A percentile compares a stretch with the other conserved stretches of the same genome.
phyloP scores from a whole-genome alignment of 2,888 invertebrate species.

The Rugalucina vietnamica region DNA sequence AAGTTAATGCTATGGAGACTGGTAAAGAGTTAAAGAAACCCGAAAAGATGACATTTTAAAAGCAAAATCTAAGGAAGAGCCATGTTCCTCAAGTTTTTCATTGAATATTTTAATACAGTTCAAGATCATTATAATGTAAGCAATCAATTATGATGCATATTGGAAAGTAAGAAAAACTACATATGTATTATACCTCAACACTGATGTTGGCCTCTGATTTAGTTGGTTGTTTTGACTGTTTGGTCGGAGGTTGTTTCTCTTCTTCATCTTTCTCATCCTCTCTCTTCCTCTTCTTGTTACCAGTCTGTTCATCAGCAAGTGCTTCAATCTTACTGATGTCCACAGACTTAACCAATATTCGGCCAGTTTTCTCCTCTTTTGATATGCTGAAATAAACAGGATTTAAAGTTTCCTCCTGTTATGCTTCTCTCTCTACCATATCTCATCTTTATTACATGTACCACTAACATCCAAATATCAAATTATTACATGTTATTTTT shows the following conservation, averaged over 20 bases:
- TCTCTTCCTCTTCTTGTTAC: conserved; percentile 65
- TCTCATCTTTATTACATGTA: no score
- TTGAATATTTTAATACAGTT: no score
- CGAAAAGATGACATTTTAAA: no score
- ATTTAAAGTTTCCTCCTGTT: no score
- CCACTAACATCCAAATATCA: no score
- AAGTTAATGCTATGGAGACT: no score
- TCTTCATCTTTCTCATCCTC: conserved; percentile 68
- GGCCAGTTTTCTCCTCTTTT: conserved; percentile 19
- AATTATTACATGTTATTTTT: no score
- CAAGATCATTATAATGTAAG: no score
- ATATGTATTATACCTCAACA: conserved; percentile 71
- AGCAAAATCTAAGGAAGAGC: no score
- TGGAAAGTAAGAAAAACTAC: not conserved
- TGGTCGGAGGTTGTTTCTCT: conserved; percentile 53
- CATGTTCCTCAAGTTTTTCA: no score
- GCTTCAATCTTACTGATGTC: conserved; percentile 55
- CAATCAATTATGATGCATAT: not conserved
- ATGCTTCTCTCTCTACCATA: no score
- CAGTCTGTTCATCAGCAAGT: conserved; percentile 31
- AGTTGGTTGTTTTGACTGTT: conserved; percentile 59
- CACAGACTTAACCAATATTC: conserved; percentile 49
- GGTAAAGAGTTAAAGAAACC: no score
- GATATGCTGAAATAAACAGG: not conserved
- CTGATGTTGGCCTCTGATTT: conserved; percentile 52